phyloP scores from a whole-genome alignment of 2,113 vertebrate species.

The Bujurquina vittata region DNA sequence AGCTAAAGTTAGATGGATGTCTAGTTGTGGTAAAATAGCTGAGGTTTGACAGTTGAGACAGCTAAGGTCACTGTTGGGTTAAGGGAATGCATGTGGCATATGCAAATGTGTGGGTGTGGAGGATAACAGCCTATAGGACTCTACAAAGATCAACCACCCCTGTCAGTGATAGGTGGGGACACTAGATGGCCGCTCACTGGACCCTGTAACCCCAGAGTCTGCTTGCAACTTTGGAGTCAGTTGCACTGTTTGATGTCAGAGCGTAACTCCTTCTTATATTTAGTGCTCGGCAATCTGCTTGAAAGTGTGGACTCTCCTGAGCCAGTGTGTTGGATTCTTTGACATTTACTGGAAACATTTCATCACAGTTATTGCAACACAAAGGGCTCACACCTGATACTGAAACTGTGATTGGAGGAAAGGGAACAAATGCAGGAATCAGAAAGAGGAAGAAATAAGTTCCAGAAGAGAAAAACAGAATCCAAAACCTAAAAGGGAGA shows the following conservation, averaged over 20 bases:
- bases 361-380: neutral
- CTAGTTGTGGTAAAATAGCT: neutral
- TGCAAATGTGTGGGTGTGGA: conserved; percentile 16
- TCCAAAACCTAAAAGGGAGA: too few species aligned
- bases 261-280: neutral
- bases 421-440: neutral
- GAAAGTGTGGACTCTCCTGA: neutral
- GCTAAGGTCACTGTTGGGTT: neutral
- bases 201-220: conserved; percentile 5
- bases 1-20: neutral
- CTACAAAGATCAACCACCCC: conserved; percentile 17
- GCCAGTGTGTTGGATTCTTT: neutral
- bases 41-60: neutral
- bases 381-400: neutral
- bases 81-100: neutral
- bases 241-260: neutral
- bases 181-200: neutral
- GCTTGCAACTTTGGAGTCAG: neutral
- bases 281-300: neutral
- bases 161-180: neutral
- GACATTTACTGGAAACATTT: neutral
- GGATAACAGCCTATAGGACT: conserved; percentile 42
- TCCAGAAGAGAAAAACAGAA: too few species aligned
- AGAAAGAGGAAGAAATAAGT: neutral
- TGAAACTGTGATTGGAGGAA: neutral